phyloP scores from a whole-genome alignment of 2,888 invertebrate genomes.

The Lasius fuliginosus region DNA sequence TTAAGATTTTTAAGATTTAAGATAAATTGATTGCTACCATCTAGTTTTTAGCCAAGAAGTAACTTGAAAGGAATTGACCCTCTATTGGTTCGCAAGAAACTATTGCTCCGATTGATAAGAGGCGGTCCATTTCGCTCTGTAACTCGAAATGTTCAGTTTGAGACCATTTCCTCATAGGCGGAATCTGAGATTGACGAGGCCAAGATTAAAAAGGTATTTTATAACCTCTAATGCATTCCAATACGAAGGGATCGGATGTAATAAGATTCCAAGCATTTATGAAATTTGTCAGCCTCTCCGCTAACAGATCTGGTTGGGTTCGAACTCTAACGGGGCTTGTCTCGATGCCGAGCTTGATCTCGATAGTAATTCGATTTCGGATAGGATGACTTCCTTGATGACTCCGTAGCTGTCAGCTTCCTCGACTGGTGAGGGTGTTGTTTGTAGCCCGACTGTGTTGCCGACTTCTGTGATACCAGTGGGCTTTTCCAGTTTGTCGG shows the following conservation, averaged over 20 bases:
- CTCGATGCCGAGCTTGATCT: neutral
- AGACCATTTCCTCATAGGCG: neutral
- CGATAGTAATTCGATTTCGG: neutral
- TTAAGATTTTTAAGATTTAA: neutral
- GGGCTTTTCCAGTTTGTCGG: slow-evolving; percentile 6
- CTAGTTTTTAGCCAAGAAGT: neutral
- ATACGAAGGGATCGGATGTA: neutral
- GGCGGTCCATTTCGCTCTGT: neutral
- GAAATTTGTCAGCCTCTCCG: neutral
- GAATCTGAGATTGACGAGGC: too few relatives aligned
- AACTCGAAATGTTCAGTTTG: neutral
- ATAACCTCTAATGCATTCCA: neutral
- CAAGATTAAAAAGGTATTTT: neutral
- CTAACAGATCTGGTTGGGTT: neutral
- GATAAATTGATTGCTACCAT: neutral
- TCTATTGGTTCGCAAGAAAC: neutral
- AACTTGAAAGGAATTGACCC: neutral
- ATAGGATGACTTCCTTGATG: neutral
- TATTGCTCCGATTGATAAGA: neutral
- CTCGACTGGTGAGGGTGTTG: too few relatives aligned
- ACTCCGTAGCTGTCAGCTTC: neutral
- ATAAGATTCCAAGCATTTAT: neutral
- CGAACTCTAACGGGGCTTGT: neutral
- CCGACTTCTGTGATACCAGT: neutral
- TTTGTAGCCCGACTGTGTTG: neutral